Evolutionary conservation across 1,140 invertebrate genomes (phyloP).

Genomic region (Pseudoatta argentina): DNA sequence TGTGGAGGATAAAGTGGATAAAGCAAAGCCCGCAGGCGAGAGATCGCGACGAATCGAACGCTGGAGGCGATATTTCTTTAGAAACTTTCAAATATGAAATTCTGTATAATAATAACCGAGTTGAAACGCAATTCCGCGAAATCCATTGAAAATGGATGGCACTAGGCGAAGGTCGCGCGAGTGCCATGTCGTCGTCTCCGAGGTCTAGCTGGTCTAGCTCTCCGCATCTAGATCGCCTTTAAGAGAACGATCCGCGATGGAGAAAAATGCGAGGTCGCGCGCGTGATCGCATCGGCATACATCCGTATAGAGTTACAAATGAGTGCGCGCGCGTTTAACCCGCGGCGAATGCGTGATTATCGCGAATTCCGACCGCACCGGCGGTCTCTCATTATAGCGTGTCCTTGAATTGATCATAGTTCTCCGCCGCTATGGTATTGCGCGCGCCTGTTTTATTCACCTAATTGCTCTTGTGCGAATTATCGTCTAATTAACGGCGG

Average conservation of each 20-base stretch:
- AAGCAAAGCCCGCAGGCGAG: not conserved
- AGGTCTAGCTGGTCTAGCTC: not conserved
- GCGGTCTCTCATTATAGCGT: conserved; percentile 56
- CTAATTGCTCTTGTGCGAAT: conserved; percentile 45
- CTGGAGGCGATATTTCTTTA: not conserved
- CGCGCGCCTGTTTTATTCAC: conserved; percentile 15
- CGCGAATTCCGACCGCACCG: conserved; percentile 64
- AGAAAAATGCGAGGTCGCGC: conserved; percentile 75
- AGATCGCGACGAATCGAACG: not conserved
- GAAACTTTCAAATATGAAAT: no score
- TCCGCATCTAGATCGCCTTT: conserved; percentile 72
- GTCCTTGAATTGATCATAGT: conserved; percentile 55
- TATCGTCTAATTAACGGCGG: conserved; percentile 33
- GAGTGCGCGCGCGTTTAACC: conserved; percentile 21
- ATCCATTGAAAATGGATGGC: conserved; percentile 62
- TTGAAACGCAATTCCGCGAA: conserved; percentile 8
- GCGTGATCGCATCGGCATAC: conserved; percentile 48
- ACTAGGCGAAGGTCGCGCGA: conserved; percentile 64
- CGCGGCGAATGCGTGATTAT: conserved; percentile 60
- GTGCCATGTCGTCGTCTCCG: not conserved
- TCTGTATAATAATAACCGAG: no score
- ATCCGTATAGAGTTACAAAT: conserved; percentile 63
- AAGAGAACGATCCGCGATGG: conserved; percentile 68
- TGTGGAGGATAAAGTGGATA: not conserved
- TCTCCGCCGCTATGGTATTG: conserved; percentile 25